These are phyloP conservation scores for Sericinus montela DNA, from an alignment of 2,888 invertebrate species.

Conservation along the genomic window DNA sequence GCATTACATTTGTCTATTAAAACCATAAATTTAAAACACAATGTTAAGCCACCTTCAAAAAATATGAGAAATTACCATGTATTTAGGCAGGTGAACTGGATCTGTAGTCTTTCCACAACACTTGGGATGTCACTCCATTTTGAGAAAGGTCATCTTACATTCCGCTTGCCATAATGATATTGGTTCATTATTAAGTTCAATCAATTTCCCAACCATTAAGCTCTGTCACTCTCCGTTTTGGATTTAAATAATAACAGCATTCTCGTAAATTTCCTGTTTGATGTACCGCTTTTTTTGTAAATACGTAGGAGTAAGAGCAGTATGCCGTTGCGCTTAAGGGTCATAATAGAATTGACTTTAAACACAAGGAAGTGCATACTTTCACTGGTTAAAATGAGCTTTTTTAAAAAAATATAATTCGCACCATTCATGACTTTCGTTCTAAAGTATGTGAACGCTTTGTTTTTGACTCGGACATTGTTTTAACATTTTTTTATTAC, in stretches of 20 bases:
- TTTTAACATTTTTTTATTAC: background rate
- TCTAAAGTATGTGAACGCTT: constrained; percentile 19
- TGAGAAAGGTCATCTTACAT: no score
- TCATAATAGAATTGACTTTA: constrained; percentile 4
- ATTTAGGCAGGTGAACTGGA: no score
- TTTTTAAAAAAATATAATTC: constrained; percentile 10
- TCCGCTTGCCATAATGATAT: no score
- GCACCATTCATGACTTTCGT: constrained; percentile 19
- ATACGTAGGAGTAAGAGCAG: background rate
- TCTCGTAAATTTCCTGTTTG: background rate
- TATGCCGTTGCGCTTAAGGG: background rate
- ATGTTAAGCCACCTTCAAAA: no score
- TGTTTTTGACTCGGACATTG: constrained; percentile 15
- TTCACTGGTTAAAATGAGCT: constrained; percentile 12
- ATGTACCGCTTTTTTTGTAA: background rate
- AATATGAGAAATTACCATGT: no score
- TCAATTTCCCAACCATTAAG: no score
- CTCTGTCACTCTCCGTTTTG: background rate
- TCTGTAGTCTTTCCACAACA: no score
- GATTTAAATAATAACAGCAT: background rate
- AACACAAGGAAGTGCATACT: constrained; percentile 15
- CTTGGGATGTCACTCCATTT: no score
- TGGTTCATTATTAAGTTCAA: no score
- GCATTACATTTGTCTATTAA: no score
- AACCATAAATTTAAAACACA: no score